Conservation (phyloP, 2,113 vertebrate species). For the Menura novaehollandiae region DNA sequence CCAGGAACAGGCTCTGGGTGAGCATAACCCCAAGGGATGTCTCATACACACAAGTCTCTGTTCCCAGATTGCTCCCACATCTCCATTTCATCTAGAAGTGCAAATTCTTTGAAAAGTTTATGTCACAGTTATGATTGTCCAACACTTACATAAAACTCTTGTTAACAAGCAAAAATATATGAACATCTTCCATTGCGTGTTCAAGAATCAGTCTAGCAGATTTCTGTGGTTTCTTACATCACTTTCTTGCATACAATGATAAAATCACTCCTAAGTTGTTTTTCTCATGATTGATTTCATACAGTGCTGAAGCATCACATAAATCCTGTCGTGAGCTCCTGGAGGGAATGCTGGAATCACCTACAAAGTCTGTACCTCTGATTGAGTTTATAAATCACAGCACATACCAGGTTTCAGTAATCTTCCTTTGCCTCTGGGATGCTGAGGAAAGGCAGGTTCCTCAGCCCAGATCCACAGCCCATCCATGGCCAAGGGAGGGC, state of each 20-base stretch:
- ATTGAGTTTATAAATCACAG: not conserved
- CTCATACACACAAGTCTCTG: not conserved
- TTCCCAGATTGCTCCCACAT: not conserved
- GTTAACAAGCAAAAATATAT: not conserved
- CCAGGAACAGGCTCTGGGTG: not conserved
- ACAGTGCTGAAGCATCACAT: not conserved
- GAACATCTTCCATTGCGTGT: not conserved
- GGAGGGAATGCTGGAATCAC: not conserved
- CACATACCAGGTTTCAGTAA: not conserved
- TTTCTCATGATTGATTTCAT: not conserved
- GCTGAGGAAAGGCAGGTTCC: not conserved
- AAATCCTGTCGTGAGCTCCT: not conserved
- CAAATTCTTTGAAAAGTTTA: not conserved
- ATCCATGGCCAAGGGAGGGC: slow-evolving; percentile 19
- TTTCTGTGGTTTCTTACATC: not conserved
- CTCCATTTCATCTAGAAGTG: not conserved
- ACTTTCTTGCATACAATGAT: not conserved
- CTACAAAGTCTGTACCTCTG: not conserved
- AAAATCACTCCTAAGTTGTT: not conserved
- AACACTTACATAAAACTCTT: not conserved
- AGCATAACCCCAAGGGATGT: not conserved
- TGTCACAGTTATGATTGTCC: not conserved
- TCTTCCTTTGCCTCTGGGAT: accelerated
- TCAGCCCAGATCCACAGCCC: not conserved
- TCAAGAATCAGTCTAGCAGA: not conserved